Evolutionary conservation across 2,113 vertebrate genomes (phyloP).

Genomic region (Pluvialis apricaria): DNA sequence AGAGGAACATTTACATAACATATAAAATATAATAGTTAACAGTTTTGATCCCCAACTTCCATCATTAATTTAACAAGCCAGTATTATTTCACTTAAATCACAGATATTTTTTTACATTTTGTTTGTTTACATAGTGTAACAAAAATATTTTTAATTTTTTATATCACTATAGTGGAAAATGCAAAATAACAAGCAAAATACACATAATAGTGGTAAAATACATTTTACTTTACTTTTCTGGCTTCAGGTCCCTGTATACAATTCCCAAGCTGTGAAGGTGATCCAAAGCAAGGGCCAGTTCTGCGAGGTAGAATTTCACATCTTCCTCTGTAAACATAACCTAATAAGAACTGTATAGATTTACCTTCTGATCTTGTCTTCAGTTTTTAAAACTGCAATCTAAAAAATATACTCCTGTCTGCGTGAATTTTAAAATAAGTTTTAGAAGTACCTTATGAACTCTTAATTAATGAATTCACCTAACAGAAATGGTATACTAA

Average conservation of each 20-base stretch:
- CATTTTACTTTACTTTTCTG: slow-evolving; percentile 93
- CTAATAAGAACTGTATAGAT: slow-evolving; percentile 97
- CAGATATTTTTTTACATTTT: not conserved
- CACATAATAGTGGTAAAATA: slow-evolving; percentile 61
- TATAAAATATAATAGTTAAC: not conserved
- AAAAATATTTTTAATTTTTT: not conserved
- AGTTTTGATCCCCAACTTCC: not conserved
- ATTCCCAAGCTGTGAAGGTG: slow-evolving; percentile 98
- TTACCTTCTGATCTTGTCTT: slow-evolving; percentile 87
- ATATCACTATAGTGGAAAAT: not conserved
- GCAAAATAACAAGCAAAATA: slow-evolving; percentile 47
- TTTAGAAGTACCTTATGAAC: not conserved
- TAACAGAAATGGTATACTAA: not conserved
- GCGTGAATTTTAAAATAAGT: not conserved
- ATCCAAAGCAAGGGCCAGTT: slow-evolving; percentile 97
- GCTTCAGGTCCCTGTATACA: slow-evolving; percentile 99
- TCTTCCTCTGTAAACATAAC: slow-evolving; percentile 99
- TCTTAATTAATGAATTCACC: not conserved
- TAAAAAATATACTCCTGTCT: slow-evolving; percentile 19
- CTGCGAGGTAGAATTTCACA: slow-evolving; percentile 99
- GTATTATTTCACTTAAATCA: not conserved
- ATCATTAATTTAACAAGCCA: not conserved
- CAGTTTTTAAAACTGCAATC: slow-evolving; percentile 61
- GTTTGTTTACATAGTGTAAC: not conserved
- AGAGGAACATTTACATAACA: slow-evolving; percentile 61